These are phyloP conservation scores for Elysia crispata DNA, from an alignment of 2,888 invertebrate species.

Conservation along the genomic window DNA sequence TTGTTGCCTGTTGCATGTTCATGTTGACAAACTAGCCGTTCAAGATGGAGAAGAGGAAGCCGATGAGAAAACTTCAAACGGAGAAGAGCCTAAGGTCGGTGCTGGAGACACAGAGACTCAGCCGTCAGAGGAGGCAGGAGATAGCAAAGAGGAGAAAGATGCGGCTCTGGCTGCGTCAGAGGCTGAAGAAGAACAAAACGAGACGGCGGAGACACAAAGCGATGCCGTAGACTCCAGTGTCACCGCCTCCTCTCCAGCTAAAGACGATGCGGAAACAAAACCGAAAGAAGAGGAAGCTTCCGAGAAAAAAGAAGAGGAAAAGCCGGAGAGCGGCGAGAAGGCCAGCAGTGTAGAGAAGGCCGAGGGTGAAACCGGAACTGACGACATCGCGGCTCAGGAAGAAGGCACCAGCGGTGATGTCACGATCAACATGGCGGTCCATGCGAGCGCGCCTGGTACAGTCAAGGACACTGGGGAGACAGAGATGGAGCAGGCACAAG, in stretches of 20 bases:
- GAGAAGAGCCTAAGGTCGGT: background rate
- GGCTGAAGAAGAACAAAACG: slow-evolving; percentile 28
- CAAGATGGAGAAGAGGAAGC: background rate
- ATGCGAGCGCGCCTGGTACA: background rate
- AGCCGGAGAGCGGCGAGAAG: slow-evolving; percentile 43
- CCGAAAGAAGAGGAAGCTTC: background rate
- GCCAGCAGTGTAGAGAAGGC: slow-evolving; percentile 37
- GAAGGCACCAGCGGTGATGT: slow-evolving; percentile 53
- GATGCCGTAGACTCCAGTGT: background rate
- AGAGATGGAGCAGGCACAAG: slow-evolving; percentile 45
- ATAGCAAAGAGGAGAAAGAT: background rate
- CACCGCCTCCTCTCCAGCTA: background rate
- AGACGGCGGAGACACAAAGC: slow-evolving; percentile 23
- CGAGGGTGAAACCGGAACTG: background rate
- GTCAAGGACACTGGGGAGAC: slow-evolving; percentile 36
- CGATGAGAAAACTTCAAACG: background rate
- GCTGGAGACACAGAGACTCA: slow-evolving; percentile 21
- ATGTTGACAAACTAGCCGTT: background rate
- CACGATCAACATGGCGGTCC: background rate
- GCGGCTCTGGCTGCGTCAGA: background rate
- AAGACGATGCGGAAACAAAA: slow-evolving; percentile 32
- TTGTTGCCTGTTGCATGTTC: too few species aligned
- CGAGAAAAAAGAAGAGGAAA: slow-evolving; percentile 42
- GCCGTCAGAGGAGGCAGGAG: slow-evolving; percentile 3
- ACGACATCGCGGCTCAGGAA: background rate